Base-by-base conservation (phyloP, 2,888 invertebrate species). In the Coelinius sp. region DNA sequence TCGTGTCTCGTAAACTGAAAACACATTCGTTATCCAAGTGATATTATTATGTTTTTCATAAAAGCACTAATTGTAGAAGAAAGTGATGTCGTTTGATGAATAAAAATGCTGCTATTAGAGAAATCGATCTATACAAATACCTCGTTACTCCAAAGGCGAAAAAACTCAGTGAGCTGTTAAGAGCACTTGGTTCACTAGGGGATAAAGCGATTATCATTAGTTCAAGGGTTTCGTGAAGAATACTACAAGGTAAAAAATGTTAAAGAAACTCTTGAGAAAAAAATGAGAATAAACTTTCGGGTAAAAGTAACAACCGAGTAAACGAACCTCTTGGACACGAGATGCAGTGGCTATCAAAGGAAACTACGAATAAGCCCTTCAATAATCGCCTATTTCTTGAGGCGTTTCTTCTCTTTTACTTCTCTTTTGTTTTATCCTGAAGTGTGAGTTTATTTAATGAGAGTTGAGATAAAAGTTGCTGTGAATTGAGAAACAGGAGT, bases 201-300 rank as follows among this genome's bases (percentile, higher is more conserved):
- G 76, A 77, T 77, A 78, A 82, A 82, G 81, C 79, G 80, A 82
- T 84, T 81, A 82, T 82, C 82, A 80, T 76, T 76, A 59, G 73
- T 78, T 76, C 79, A 63, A 64, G 44, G 63, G 41, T 59, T 59
- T 27, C 35, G 25, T 59, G 59, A 59, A 66, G 66, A 64, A 53
- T 41, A 35, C 71, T 62, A 27, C 59, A 73, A 52, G 24, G 63
- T 59, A 41, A 56, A 68, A 27, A 62, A 77, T 75, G 71, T 67
- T 41, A 71, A 75, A 49, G 35, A 41, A 71, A 73, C 62, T 71
- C 62, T 63, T 65, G 68, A 77, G 76, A 78, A 78, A 73, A 74
- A 77, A 74, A 75, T 66, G 68, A 62, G 71, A 22, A 56, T 63
- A 63, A 59, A 59, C 20, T 59, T 35, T 35, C 8, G 35, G 59